phyloP scores from a whole-genome alignment of 2,888 invertebrate genomes.

The Beris chalybata region DNA sequence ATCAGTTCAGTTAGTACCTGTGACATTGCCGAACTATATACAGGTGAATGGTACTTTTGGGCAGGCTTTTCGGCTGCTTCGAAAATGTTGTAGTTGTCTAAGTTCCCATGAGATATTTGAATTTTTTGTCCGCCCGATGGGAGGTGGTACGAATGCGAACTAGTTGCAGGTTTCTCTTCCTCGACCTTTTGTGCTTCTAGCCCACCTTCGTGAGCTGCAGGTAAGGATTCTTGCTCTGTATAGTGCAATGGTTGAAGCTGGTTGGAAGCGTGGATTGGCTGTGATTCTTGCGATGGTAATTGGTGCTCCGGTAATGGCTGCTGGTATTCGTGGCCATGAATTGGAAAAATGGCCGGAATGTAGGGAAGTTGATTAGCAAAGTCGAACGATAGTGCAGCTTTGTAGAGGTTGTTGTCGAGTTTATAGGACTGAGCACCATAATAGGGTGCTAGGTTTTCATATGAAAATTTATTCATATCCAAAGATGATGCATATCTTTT shows the following conservation, averaged over 20 bases:
- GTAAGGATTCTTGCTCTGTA: too few species aligned
- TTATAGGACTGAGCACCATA: constrained; percentile 18
- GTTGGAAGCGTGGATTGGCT: too few species aligned
- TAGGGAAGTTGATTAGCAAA: constrained; percentile 25
- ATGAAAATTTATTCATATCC: not conserved
- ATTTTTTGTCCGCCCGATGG: constrained; percentile 11
- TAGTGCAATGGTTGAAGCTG: too few species aligned
- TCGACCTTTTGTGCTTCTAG: not conserved
- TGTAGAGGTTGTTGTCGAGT: constrained; percentile 6
- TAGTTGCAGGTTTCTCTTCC: not conserved
- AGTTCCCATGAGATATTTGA: constrained; percentile 6
- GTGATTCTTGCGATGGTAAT: too few species aligned
- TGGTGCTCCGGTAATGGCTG: too few species aligned
- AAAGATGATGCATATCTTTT: constrained; percentile 18
- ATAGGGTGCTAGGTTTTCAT: not conserved
- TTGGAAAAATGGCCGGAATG: constrained; percentile 16
- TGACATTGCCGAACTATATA: constrained; percentile 34
- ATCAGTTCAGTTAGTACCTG: constrained; percentile 57
- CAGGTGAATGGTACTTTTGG: not conserved
- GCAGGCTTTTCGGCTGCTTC: not conserved
- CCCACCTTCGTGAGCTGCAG: too few species aligned
- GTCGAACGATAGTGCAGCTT: not conserved
- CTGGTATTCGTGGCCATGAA: not conserved
- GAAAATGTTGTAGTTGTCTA: not conserved
- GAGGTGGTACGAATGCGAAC: not conserved